A percentile compares a stretch with the other conserved stretches of the same genome.
Evolutionary conservation across 2,797 vertebrate species (phyloP).

Genomic region (Helostoma temminkii): DNA sequence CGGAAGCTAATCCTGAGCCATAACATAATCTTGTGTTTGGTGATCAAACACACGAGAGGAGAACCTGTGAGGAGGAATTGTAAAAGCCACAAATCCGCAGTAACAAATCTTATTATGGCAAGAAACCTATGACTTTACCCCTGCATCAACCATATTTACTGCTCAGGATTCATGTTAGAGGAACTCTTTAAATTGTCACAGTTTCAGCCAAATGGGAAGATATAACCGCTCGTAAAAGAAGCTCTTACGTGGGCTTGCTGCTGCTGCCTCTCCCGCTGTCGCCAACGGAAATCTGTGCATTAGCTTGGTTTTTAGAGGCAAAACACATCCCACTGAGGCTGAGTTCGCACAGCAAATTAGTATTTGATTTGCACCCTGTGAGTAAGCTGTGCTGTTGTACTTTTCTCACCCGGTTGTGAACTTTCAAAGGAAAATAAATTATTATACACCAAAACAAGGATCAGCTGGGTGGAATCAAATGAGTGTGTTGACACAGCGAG

Average conservation of each 20-base stretch:
- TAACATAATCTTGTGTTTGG: constrained; percentile 83
- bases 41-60: constrained; percentile 84
- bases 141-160: constrained; percentile 62
- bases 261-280: constrained; percentile 66
- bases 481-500: constrained; percentile 52
- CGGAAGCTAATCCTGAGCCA: constrained; percentile 79
- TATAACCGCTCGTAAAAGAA: constrained; percentile 56
- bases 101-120: constrained; percentile 85
- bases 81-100: constrained; percentile 81
- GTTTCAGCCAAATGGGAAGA: constrained; percentile 50
- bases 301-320: constrained; percentile 38
- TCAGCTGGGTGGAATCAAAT: constrained; percentile 59
- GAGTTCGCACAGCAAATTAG: constrained; percentile 66
- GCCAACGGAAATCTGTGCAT: constrained; percentile 51
- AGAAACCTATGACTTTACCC: constrained; percentile 67
- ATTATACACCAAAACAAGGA: constrained; percentile 56
- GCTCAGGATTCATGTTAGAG: constrained; percentile 46
- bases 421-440: constrained; percentile 61
- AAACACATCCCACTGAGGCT: constrained; percentile 54
- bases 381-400: constrained; percentile 55
- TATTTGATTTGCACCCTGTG: constrained; percentile 75
- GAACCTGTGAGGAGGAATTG: constrained; percentile 80
- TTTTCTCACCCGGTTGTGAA: constrained; percentile 53
- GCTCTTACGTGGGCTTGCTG: constrained; percentile 51
- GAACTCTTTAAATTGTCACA: constrained; percentile 69